Conservation (phyloP, 1,140 invertebrate genomes). For the Vollenhovia emeryi region DNA sequence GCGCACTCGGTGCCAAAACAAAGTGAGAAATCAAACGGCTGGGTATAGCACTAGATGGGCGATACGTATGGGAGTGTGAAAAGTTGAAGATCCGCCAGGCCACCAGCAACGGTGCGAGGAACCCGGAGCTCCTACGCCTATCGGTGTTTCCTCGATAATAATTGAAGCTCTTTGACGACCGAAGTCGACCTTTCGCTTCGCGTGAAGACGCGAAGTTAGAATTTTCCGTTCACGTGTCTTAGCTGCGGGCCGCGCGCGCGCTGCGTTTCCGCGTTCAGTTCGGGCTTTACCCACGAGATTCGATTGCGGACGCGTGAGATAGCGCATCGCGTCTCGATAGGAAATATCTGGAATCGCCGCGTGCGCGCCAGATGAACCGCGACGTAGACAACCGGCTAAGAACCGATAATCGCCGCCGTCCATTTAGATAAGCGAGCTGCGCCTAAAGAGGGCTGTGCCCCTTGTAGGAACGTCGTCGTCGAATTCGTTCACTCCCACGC, state of each 20-base stretch:
- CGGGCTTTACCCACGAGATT: neutral
- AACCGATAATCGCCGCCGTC: constrained; percentile 30
- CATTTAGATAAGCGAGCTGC: constrained; percentile 43
- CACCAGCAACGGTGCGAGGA: constrained; percentile 2
- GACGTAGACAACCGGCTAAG: constrained; percentile 18
- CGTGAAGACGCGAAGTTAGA: neutral
- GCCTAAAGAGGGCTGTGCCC: neutral
- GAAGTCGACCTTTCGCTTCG: neutral
- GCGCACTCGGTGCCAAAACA: constrained; percentile 18
- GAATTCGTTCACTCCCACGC: constrained; percentile 43
- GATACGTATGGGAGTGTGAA: neutral
- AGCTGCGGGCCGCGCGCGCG: neutral
- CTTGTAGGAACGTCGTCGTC: neutral
- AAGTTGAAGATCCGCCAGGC: constrained; percentile 19
- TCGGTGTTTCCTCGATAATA: neutral
- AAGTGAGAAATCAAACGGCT: constrained; percentile 12
- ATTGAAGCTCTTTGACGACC: neutral
- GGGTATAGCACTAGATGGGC: neutral
- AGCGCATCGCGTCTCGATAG: neutral
- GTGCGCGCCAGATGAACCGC: constrained; percentile 8
- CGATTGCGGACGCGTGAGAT: constrained; percentile 10
- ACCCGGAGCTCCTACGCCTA: neutral
- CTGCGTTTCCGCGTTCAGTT: neutral
- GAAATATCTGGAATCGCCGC: constrained; percentile 10
- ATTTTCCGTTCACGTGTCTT: neutral